A percentile compares a stretch with the other conserved stretches of the same genome.
These are phyloP conservation scores for Ochropleura leucogaster DNA, from an alignment of 2,888 invertebrate genomes.

Conservation along the genomic window DNA sequence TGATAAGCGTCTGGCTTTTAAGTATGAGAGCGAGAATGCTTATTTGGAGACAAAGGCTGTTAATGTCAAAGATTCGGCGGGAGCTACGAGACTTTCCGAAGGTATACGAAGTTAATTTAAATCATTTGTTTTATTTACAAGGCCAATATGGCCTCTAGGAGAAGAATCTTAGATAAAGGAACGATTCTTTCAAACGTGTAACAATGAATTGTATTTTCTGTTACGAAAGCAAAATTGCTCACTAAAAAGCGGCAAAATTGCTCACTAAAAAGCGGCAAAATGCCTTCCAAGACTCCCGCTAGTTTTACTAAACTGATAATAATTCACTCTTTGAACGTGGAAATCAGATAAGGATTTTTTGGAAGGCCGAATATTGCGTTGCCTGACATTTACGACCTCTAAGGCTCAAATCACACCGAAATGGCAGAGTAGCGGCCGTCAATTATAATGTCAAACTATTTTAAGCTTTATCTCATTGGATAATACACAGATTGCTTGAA, in stretches of 20 bases:
- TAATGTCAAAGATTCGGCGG: constrained; percentile 94
- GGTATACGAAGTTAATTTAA: constrained; percentile 68
- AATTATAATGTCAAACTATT: too few relatives aligned
- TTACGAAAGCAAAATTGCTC: background rate
- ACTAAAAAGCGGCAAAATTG: background rate
- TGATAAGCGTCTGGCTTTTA: constrained; percentile 95
- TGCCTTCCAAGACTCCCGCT: too few relatives aligned
- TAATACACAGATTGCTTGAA: too few relatives aligned
- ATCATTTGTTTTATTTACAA: background rate
- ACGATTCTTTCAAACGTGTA: background rate
- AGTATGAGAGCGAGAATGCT: constrained; percentile 93
- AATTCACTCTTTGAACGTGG: too few relatives aligned
- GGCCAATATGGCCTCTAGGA: background rate
- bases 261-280: background rate
- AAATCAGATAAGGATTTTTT: too few relatives aligned
- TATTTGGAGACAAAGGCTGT: constrained; percentile 93
- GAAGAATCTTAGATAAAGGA: background rate
- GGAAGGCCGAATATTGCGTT: background rate
- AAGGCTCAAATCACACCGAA: too few relatives aligned
- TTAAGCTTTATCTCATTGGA: too few relatives aligned
- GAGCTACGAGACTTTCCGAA: constrained; percentile 94
- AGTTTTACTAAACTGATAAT: too few relatives aligned
- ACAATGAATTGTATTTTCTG: background rate
- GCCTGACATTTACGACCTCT: background rate
- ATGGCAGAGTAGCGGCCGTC: too few relatives aligned